Base-by-base conservation (phyloP, 2,888 invertebrate species). In the Mycogona germanica region DNA sequence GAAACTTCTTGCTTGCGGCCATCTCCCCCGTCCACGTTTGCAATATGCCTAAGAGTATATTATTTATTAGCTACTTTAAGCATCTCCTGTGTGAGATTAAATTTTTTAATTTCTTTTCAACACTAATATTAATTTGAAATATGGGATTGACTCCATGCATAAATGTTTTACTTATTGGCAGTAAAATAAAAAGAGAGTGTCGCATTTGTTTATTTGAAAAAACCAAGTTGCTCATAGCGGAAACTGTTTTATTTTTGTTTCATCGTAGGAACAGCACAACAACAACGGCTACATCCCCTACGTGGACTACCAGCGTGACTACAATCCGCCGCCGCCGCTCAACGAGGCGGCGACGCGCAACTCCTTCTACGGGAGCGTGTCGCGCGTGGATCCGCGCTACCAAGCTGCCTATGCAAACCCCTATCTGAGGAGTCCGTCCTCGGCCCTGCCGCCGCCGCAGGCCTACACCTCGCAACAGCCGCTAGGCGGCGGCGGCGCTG, bases 241-340 rank as follows among this genome's bases (percentile, higher is more conserved):
- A 41, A 12, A 25, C 9, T 46, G 25, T 46, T 28, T 28, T 46
- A 29, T 25, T 7, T 23, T 45, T 23, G 12, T 29, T 14, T 46
- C 53, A 9, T 59, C 56, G 7, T 55, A 62, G 62, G 62, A 62
- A 55, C 57, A 58, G 37, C 62, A 85, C 64, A 85, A 82, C 70
- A 83, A 81, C 68, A 86, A 86, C 65, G 86, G 86, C 26, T 88
- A 87, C 69, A 83, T 86, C 58, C 87, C 87, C 0, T 91, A 88
- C 68, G 86, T 86, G 45, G 89, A 91, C 69, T 91, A 87, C 67
- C 79, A 82, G 6, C 79, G 87, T 30, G 89, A 91, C 68, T 91
- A 89, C 70, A 87, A 85, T 64, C 89, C 89, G 2, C 87, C 88
- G 4, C 79, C 81, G 49, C 57, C 57, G 44, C 55, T 56, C 38